Percentiles rank a stretch among this genome's conserved stretches.
phyloP scores from a whole-genome alignment of 2,888 invertebrate species.

The Andricus quercusramuli region DNA sequence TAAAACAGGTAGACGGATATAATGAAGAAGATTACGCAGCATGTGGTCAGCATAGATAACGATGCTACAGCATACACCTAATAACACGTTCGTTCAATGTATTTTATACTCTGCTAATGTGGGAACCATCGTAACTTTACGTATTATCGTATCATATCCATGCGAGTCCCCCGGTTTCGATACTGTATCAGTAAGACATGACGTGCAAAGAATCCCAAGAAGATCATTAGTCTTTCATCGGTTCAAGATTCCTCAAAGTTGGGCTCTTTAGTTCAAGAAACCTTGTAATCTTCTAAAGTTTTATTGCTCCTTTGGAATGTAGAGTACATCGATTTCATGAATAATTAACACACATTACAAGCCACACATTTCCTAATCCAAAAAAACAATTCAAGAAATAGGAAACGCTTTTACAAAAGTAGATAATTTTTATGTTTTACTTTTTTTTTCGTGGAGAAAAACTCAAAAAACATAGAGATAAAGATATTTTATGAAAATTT shows the following conservation, averaged over 20 bases:
- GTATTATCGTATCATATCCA: conserved; percentile 65
- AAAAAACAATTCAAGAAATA: too few relatives aligned
- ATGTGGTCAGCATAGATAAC: conserved; percentile 75
- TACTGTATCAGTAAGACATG: conserved; percentile 38
- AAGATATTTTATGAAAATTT: too few relatives aligned
- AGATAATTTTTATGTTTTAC: too few relatives aligned
- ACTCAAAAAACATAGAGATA: too few relatives aligned
- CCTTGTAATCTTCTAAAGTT: neutral
- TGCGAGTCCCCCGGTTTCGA: conserved; percentile 27
- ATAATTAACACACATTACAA: neutral
- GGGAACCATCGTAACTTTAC: conserved; percentile 64
- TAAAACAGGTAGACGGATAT: conserved; percentile 69
- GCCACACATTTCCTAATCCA: too few relatives aligned
- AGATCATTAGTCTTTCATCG: neutral
- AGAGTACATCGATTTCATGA: neutral
- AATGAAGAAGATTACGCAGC: conserved; percentile 75
- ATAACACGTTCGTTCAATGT: conserved; percentile 47
- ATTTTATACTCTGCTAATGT: conserved; percentile 58
- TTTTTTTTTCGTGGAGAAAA: too few relatives aligned
- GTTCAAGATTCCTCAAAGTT: neutral
- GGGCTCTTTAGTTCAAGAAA: neutral
- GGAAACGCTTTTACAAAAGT: too few relatives aligned
- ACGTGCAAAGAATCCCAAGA: conserved; percentile 39
- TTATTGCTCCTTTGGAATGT: neutral
- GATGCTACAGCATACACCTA: conserved; percentile 56